Conservation (phyloP, 2,113 vertebrate species). For the Pygoscelis adeliae region DNA sequence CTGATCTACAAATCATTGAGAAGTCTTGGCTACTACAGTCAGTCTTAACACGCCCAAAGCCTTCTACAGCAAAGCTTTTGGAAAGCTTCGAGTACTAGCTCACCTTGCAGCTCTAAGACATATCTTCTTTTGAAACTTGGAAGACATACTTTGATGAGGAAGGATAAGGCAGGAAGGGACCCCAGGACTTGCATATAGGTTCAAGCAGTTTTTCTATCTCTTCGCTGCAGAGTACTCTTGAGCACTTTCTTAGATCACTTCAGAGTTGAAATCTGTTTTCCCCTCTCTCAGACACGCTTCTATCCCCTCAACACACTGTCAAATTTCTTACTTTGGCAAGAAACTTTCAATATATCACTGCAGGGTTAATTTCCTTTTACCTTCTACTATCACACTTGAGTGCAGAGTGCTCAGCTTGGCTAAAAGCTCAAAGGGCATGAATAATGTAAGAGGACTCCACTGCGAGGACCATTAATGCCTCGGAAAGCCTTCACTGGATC, state of each 20-base stretch:
- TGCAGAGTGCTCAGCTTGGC: not conserved
- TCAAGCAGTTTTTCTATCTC: not conserved
- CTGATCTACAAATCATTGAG: not conserved
- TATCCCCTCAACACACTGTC: not conserved
- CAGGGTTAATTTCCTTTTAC: constrained; percentile 12
- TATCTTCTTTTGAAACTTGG: not conserved
- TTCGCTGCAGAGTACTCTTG: not conserved
- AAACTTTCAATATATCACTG: not conserved
- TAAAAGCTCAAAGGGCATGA: constrained; percentile 52
- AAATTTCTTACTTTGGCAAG: not conserved
- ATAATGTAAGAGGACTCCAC: constrained; percentile 47
- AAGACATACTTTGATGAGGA: not conserved
- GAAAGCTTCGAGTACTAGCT: not conserved
- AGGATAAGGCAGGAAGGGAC: not conserved
- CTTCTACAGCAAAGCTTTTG: not conserved
- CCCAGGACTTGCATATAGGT: not conserved
- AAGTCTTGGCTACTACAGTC: not conserved
- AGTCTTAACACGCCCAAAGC: not conserved
- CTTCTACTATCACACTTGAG: not conserved
- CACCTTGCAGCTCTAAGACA: not conserved
- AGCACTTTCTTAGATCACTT: not conserved
- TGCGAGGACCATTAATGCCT: constrained; percentile 10
- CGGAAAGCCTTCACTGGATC: constrained; percentile 1
- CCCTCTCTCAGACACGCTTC: not conserved
- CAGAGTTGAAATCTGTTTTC: not conserved